These are phyloP conservation scores for Leptarthrus brevirostris DNA, from an alignment of 2,888 invertebrate genomes.

Conservation along the genomic window DNA sequence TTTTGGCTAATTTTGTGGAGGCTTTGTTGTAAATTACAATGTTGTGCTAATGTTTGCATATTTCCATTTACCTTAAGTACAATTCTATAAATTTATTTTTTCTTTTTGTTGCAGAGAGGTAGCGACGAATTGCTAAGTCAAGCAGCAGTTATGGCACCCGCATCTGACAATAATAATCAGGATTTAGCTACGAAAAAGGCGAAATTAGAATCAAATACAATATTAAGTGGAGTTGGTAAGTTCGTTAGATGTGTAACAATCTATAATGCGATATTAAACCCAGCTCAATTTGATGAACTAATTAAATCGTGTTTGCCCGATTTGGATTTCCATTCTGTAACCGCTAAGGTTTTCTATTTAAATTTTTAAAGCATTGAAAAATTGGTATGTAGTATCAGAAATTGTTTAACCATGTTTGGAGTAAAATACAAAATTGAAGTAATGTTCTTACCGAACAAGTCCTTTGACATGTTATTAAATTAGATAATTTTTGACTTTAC, in stretches of 20 bases:
- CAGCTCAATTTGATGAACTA: no score
- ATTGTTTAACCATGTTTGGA: no score
- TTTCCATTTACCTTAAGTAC: background rate
- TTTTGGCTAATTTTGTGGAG: constrained; percentile 35
- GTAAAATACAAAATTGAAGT: no score
- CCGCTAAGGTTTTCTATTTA: no score
- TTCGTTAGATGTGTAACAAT: constrained; percentile 52
- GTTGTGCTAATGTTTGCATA: constrained; percentile 39
- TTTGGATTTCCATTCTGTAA: no score
- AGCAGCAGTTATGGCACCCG: constrained; percentile 93
- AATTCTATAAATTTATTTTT: background rate
- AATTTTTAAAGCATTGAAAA: no score
- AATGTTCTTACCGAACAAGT: no score
- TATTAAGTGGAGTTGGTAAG: constrained; percentile 67
- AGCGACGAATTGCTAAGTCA: constrained; percentile 97
- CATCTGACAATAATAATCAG: constrained; percentile 94
- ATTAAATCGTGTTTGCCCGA: no score
- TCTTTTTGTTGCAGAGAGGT: constrained; percentile 82
- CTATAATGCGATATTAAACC: no score
- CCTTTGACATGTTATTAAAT: no score
- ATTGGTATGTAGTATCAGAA: no score
- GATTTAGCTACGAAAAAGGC: constrained; percentile 95
- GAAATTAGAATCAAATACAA: constrained; percentile 68
- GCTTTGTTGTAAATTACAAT: constrained; percentile 35
- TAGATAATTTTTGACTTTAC: no score